A percentile compares a stretch with the other conserved stretches of the same genome.
Conservation (phyloP, 2,797 vertebrate genomes). For the Numenius phaeopus region DNA sequence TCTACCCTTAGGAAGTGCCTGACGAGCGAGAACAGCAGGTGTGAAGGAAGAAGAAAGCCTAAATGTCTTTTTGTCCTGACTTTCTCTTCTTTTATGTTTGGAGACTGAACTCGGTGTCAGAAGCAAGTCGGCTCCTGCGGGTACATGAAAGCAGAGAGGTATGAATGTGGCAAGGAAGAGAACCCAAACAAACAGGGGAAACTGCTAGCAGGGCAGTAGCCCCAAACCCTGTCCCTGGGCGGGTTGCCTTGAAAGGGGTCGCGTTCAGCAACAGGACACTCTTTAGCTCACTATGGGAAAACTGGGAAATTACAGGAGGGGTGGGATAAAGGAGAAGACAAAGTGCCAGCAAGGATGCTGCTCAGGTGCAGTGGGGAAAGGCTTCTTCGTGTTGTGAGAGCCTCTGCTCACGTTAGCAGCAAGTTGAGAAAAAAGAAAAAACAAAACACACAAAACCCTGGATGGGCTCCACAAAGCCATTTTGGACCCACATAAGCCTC, state of each 20-base stretch:
- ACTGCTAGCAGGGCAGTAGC: not conserved
- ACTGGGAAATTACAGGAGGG: not conserved
- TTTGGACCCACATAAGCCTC: not conserved
- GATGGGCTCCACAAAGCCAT: not conserved
- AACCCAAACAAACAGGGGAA: constrained; percentile 5
- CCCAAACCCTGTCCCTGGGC: not conserved
- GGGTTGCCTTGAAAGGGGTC: not conserved
- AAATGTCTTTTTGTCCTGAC: constrained; percentile 20
- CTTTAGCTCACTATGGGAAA: not conserved
- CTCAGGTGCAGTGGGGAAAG: not conserved
- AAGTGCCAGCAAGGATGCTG: rapidly evolving
- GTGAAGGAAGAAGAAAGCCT: constrained; percentile 52
- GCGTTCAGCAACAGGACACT: not conserved
- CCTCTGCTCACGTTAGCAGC: not conserved
- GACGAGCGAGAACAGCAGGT: constrained; percentile 39
- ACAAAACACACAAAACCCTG: not conserved
- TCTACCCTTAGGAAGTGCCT: constrained; percentile 42
- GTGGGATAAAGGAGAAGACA: not conserved
- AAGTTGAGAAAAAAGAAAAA: not conserved
- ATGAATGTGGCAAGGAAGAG: not conserved
- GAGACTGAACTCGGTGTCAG: not conserved
- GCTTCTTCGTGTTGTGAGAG: rapidly evolving
- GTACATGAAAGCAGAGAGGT: not conserved
- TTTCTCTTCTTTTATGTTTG: constrained; percentile 50
- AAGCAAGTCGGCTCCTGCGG: not conserved